Base-by-base conservation (phyloP, 1,140 invertebrate genomes). In the Bombus waltoni region DNA sequence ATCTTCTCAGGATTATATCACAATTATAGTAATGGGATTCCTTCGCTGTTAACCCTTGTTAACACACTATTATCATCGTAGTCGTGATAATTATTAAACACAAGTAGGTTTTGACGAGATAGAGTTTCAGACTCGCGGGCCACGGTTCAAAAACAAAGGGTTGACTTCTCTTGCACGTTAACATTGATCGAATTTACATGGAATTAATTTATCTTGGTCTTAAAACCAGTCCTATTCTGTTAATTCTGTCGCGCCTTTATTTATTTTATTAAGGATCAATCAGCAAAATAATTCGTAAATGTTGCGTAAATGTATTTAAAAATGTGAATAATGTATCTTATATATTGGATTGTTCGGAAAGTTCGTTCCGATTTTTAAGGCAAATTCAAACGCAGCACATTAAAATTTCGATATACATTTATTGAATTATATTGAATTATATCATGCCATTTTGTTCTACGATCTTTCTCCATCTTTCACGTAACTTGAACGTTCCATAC, bases 1-100 rank as follows among this genome's bases (percentile, higher is more conserved):
- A 85, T 80, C 66, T 68, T 15, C 32, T 4, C 32, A 22, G 68
- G 77, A 85, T 85, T 80, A 85, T 71, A 53, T 85, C 83, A 72
- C 77, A 80, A 85, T 80, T 80, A 80, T 62, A 68, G 71, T 77
- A 85, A 85, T 80, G 68, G 57, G 68, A 62, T 65, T 62, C 76
- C 47, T 13, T 42, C 44, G 32, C 38, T 66, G 25, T 77, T 71
- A 79, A 32, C 8, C 28, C 68, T 3, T 80, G 77, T 80, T 80
- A 80, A 80, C 83, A 73, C 47, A 53, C 40, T 65, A 80, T 71
- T 71, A 72, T 25, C 47, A 47, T 9, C 5, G 10, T 6, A 4
- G 40, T 22, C 28, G 53, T 13, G 6, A 73, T 72, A 59, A 70
- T 80, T 73, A 65, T 59, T 47, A 53, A 47, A 47, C 18, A 13